phyloP scores from a whole-genome alignment of 2,797 vertebrate genomes.

The Phrynocephalus forsythii region DNA sequence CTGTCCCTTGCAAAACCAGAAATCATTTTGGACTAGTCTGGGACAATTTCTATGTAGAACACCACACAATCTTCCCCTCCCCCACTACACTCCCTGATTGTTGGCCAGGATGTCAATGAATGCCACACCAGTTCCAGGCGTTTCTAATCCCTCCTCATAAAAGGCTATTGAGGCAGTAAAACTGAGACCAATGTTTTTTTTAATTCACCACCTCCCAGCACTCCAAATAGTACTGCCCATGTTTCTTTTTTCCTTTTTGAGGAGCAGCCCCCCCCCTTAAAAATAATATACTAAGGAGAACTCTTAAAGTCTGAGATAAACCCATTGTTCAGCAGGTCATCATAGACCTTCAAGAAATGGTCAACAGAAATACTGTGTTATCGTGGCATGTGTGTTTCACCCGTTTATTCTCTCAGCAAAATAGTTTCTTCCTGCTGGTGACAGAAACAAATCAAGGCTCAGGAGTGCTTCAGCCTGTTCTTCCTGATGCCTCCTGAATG shows the following conservation, averaged over 20 bases:
- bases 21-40: conserved; percentile 74
- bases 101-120: conserved; percentile 66
- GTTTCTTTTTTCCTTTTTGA: conserved; percentile 74
- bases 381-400: conserved; percentile 49
- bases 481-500: conserved; percentile 23
- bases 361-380: conserved; percentile 45
- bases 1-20: conserved; percentile 60
- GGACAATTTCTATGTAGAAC: conserved; percentile 75
- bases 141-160: conserved; percentile 81
- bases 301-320: conserved; percentile 60
- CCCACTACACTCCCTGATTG: conserved; percentile 65
- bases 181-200: conserved; percentile 79
- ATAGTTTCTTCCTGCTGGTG: conserved; percentile 54
- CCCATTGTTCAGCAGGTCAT: conserved; percentile 63
- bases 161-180: conserved; percentile 80
- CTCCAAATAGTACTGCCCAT: conserved; percentile 70
- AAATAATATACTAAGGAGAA: conserved; percentile 62
- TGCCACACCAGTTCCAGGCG: conserved; percentile 73
- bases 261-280: conserved; percentile 72
- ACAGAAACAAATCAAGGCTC: conserved; percentile 41
- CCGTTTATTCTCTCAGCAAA: conserved; percentile 36
- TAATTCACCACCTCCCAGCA: conserved; percentile 75
- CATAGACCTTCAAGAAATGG: conserved; percentile 56
- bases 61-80: conserved; percentile 74
- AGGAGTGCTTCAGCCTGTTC: conserved; percentile 40